Conservation (phyloP, 2,797 vertebrate genomes). For the Holocentrus rufus region DNA sequence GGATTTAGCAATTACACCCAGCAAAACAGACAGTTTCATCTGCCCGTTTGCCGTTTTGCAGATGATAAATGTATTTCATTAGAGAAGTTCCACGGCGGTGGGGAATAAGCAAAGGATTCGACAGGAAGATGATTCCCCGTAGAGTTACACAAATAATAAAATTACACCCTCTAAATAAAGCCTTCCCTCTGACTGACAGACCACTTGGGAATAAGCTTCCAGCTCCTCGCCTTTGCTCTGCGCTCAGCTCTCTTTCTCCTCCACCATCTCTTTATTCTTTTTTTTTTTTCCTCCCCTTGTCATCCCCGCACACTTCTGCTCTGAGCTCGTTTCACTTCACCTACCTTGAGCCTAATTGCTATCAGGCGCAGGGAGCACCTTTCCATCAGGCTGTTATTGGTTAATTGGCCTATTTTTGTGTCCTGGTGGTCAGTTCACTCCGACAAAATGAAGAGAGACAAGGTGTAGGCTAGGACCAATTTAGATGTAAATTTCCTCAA, state of each 20-base stretch:
- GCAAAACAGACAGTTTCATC: slow-evolving; percentile 76
- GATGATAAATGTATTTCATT: slow-evolving; percentile 86
- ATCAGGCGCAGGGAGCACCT: slow-evolving; percentile 29
- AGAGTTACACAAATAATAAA: slow-evolving; percentile 74
- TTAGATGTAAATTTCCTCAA: slow-evolving; percentile 75
- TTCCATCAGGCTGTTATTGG: slow-evolving; percentile 52
- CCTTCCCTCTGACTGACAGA: slow-evolving; percentile 72
- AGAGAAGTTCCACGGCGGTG: slow-evolving; percentile 65
- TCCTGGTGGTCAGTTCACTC: slow-evolving; percentile 52
- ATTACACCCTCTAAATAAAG: slow-evolving; percentile 78
- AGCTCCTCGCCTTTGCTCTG: slow-evolving; percentile 51
- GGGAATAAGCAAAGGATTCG: slow-evolving; percentile 59
- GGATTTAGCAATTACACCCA: slow-evolving; percentile 76
- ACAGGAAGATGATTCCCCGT: slow-evolving; percentile 66
- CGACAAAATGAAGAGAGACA: slow-evolving; percentile 64
- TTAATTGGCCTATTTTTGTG: slow-evolving; percentile 57
- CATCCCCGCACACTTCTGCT: slow-evolving; percentile 50
- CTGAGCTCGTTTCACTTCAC: slow-evolving; percentile 54
- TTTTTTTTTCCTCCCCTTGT: slow-evolving; percentile 20
- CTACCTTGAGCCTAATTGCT: slow-evolving; percentile 61
- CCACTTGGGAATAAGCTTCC: slow-evolving; percentile 66
- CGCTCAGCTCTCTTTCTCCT: slow-evolving; percentile 44
- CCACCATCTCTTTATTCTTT: slow-evolving; percentile 25
- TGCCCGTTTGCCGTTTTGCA: slow-evolving; percentile 66
- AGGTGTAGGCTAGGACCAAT: slow-evolving; percentile 59